These are phyloP conservation scores for Abrostola triplasia DNA, from an alignment of 2,888 invertebrate genomes.

Conservation along the genomic window DNA sequence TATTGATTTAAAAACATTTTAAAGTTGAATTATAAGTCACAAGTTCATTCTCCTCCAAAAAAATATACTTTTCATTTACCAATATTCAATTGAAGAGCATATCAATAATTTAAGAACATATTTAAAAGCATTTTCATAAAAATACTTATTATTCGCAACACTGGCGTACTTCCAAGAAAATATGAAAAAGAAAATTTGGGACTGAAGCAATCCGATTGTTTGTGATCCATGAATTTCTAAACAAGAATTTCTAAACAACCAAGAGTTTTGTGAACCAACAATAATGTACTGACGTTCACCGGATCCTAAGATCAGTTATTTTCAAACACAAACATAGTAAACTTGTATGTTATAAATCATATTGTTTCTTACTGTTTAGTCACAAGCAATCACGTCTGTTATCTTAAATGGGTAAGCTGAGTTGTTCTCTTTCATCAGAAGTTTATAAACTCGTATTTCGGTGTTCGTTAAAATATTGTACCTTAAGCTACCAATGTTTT, in stretches of 20 bases:
- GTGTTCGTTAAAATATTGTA: no score
- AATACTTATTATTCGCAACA: neutral
- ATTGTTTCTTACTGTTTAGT: neutral
- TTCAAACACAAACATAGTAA: neutral
- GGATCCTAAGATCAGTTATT: neutral
- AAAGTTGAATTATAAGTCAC: no score
- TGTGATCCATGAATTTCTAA: conserved; percentile 11
- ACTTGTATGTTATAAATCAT: neutral
- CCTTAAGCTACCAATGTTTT: no score
- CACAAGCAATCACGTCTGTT: neutral
- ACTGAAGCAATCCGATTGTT: conserved; percentile 21
- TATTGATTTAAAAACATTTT: no score
- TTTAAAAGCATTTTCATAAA: neutral
- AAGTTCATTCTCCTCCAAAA: no score
- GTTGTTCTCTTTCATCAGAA: neutral
- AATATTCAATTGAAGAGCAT: neutral
- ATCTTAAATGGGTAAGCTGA: no score
- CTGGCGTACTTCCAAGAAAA: conserved; percentile 24
- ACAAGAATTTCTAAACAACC: conserved; percentile 23
- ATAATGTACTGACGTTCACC: neutral
- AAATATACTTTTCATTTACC: no score
- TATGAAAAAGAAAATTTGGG: conserved; percentile 11
- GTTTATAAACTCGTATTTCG: neutral
- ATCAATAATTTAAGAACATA: neutral
- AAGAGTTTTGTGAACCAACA: conserved; percentile 10